Evolutionary conservation across 35 echinoderm and acorn worm species (phyloP), one percentile per base, ranked within the genome.

Genomic region (Lytechinus pictus): DNA sequence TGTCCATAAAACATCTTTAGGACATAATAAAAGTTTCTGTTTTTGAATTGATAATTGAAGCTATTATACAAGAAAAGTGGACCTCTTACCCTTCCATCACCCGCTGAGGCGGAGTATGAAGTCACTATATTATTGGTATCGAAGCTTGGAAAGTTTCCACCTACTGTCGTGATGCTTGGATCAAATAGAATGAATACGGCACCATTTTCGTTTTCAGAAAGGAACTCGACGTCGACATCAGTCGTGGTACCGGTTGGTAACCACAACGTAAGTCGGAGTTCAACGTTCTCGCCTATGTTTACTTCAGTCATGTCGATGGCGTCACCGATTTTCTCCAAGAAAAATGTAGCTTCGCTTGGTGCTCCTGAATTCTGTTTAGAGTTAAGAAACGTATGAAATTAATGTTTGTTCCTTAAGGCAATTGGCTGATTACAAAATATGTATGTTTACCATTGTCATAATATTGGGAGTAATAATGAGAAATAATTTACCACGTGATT

Each of bases 221-320:
- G 28, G 8, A 99, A 87, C 92, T 99, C 98, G 4, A 97, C 97
- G 21, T 51, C 57, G 9, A 97, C 52, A n/a, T 57, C 54, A 27
- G 96, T 56, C 4, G 95, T 96, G 14, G 96, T 95, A 52, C 92
- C 86, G 5, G 61, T 56, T 4, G 98, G 98, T n/a, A 99, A 54
- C 98, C 98, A 99, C 54, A 99, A 95, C 6, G 96, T 96, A 28
- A 99, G 94, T 21, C 88, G 95, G 92, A 99, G 95, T 12, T 95
- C 79, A 51, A 97, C 86, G 12, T 29, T 87, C 24, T 97, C 92
- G 10, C 96, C 98, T 54, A 99, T 97, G 52, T 91, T 87, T 52
- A 99, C 92, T 11, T 94, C 92, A 11, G 95, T 95, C 33, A 72
- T 56, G 28, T 87, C 86, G 5, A 95, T 92, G 86, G 95, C 97